Evolutionary conservation across 2,797 vertebrate genomes (phyloP).

Genomic region (Cryptoblepharus egeriae): DNA sequence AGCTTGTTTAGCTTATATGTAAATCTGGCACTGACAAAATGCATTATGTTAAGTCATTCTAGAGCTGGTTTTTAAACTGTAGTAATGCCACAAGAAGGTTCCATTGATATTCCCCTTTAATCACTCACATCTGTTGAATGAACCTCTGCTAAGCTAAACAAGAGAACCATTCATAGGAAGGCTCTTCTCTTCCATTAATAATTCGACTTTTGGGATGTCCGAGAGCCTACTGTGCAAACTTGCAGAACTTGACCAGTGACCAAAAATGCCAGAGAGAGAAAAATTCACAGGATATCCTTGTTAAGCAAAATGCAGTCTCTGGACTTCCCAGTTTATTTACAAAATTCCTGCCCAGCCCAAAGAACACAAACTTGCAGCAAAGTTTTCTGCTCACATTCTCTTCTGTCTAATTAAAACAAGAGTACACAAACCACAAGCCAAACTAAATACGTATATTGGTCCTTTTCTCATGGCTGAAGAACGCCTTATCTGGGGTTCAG

Average conservation of each 20-base stretch:
- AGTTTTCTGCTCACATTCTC: slow-evolving; percentile 5
- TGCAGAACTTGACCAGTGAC: not conserved
- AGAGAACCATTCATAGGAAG: slow-evolving; percentile 6
- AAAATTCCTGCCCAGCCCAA: slow-evolving; percentile 27
- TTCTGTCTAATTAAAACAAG: slow-evolving; percentile 16
- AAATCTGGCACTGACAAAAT: too few species aligned
- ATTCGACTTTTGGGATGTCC: slow-evolving; percentile 13
- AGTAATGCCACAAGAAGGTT: not conserved
- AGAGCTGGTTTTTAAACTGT: not conserved
- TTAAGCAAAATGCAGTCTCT: slow-evolving; percentile 38
- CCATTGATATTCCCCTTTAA: not conserved
- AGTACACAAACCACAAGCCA: slow-evolving; percentile 28
- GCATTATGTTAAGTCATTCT: not conserved
- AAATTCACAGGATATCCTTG: slow-evolving; percentile 1
- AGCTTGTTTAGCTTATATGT: too few species aligned
- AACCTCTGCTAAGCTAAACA: not conserved
- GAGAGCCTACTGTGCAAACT: not conserved
- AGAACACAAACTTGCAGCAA: slow-evolving; percentile 22
- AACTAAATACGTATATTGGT: not conserved
- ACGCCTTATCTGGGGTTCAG: slow-evolving; percentile 48
- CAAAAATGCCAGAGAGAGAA: not conserved
- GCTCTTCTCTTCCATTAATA: not conserved
- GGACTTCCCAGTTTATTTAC: slow-evolving; percentile 20
- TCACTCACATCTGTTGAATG: slow-evolving; percentile 12
- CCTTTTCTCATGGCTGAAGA: slow-evolving; percentile 42